These are phyloP conservation scores for Bellardia pandia DNA, from an alignment of 2,888 invertebrate genomes.

Conservation along the genomic window DNA sequence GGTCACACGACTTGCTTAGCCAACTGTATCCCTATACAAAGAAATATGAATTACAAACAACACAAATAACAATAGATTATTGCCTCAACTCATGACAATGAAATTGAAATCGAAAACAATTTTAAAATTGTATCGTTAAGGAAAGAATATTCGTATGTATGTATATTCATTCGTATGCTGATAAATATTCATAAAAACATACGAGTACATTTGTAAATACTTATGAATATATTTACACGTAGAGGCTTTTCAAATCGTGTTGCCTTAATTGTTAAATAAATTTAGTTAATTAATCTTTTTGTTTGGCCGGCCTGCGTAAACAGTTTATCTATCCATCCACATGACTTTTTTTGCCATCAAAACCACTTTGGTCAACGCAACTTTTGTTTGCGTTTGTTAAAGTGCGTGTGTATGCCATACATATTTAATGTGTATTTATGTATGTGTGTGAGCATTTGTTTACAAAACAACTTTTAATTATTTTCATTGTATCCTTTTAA, in stretches of 20 bases:
- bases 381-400: not conserved
- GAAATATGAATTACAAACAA: not conserved
- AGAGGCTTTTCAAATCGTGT: too few species aligned
- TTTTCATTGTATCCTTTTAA: conserved; percentile 6
- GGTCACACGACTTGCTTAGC: too few species aligned
- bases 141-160: not conserved
- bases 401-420: not conserved
- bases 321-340: not conserved
- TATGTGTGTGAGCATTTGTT: not conserved
- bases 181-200: too few species aligned
- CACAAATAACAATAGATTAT: conserved; percentile 16
- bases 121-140: conserved; percentile 14
- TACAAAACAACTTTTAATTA: conserved; percentile 23
- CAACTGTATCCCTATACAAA: not conserved
- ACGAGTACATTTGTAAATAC: too few species aligned
- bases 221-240: too few species aligned
- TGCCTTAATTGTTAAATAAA: conserved; percentile 19
- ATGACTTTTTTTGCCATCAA: not conserved
- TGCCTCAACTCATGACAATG: not conserved
- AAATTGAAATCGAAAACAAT: conserved; percentile 3
- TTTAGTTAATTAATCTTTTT: conserved; percentile 45
- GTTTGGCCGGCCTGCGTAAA: not conserved
- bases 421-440: not conserved
- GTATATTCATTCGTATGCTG: not conserved
- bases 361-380: not conserved